Evolutionary conservation across 2,797 vertebrate species (phyloP).

Genomic region (Lemur catta): DNA sequence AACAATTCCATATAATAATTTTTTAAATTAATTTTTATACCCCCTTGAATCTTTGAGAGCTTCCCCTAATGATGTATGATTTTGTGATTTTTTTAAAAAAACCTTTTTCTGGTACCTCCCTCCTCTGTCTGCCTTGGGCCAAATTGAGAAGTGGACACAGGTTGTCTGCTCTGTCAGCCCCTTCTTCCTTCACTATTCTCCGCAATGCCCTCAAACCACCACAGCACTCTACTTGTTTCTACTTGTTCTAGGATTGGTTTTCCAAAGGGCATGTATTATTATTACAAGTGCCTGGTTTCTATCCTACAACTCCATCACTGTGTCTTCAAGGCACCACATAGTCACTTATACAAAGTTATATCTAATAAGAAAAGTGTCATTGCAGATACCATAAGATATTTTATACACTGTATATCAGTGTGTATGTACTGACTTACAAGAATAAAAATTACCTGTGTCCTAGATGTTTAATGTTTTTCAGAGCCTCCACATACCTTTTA

Average conservation of each 20-base stretch:
- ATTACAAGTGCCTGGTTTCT: neutral
- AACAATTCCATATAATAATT: neutral
- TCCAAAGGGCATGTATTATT: neutral
- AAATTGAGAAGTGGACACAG: neutral
- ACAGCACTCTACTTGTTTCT: neutral
- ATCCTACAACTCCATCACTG: neutral
- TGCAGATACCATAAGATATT: accelerated
- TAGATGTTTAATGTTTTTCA: neutral
- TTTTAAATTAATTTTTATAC: neutral
- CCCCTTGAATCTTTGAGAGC: neutral
- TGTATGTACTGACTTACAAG: neutral
- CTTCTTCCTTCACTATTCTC: accelerated
- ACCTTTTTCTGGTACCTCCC: neutral
- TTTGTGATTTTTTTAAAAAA: neutral
- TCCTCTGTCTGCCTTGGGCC: neutral
- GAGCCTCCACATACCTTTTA: neutral
- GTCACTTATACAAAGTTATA: neutral
- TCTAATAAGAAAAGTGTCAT: neutral
- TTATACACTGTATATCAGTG: neutral
- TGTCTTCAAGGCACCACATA: neutral
- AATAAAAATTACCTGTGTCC: neutral
- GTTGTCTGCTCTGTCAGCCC: accelerated
- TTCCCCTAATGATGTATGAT: neutral
- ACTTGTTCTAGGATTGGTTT: neutral
- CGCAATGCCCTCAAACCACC: neutral